Base-by-base conservation (phyloP, 2,113 vertebrate species). In the Muscicapa adusta region DNA sequence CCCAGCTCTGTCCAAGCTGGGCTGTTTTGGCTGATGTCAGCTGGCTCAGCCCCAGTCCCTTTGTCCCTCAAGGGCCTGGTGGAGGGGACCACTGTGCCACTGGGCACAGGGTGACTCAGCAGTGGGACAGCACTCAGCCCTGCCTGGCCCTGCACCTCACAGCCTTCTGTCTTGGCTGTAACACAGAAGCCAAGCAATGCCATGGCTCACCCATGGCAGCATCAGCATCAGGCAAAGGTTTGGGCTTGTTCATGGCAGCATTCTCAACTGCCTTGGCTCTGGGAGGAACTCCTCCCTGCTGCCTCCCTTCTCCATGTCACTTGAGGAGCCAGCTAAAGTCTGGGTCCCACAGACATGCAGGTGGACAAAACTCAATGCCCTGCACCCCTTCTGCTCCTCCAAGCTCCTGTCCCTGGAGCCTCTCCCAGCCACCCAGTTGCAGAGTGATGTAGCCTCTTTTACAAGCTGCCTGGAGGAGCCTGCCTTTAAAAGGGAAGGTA, bases 401-500 rank as follows among this genome's bases (percentile, higher is more conserved):
- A 68, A 58, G 5, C 2, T 26, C 50, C 10, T 18, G 48, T 38
- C 16, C 43, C 33, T 4, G 10, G 54, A 79, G 8, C 33, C 19
- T 34, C 43, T 68, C 54, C 74, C 5, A 22, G 38, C 47, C 1
- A 28, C 67, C 66, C 26, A 28, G 38, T 29, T 2, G 0, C 76
- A 45, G 68, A 4, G 14, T 78, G 75, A 82, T 28, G 50, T 47
- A 1, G 62, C 4, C 0, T 74, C 78, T 90, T 91, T 90, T 92
- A 19, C 78, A 24, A 8, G 6, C 66, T 91, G 92, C 82, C 54
- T 34, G 54, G 42, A 4, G 24, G 85, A 94, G 93, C 78, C 90
- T 96, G 96, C 92, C 96, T 96, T 96, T 96, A 96, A 96, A 96
- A 96, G 96, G 95, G 91, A 96, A 95, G 95, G 95, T 95, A 97